Evolutionary conservation across 1,140 invertebrate genomes (phyloP).

Genomic region (Hestina assimilis): DNA sequence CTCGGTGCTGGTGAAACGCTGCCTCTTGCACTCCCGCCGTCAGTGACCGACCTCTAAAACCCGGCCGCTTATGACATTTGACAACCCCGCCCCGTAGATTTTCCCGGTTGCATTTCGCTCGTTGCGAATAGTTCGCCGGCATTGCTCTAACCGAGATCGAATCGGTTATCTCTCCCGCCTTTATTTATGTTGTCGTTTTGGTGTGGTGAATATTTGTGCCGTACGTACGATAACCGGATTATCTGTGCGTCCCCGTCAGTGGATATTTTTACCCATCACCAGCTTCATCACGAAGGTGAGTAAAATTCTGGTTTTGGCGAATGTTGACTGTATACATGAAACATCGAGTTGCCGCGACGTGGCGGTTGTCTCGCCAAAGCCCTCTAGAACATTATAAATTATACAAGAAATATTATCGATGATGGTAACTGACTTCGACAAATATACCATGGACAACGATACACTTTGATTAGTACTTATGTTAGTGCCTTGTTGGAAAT

Average conservation of each 20-base stretch:
- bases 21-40: conserved; percentile 33
- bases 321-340: conserved; percentile 35
- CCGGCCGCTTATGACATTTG: conserved; percentile 71
- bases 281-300: conserved; percentile 66
- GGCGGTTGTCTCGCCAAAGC: conserved; percentile 56
- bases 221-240: conserved; percentile 75
- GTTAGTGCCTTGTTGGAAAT: conserved; percentile 7
- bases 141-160: conserved; percentile 43
- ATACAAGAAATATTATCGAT: conserved; percentile 35
- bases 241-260: conserved; percentile 70
- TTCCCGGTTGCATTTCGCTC: conserved; percentile 65
- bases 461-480: conserved; percentile 4
- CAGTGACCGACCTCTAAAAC: conserved; percentile 68
- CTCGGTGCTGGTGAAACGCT: conserved; percentile 42
- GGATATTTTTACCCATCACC: conserved; percentile 69
- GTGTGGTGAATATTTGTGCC: conserved; percentile 77
- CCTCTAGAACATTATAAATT: conserved; percentile 42
- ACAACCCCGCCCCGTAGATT: conserved; percentile 75
- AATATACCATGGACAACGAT: too few species aligned
- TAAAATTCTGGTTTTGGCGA: conserved; percentile 53
- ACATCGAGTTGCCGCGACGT: conserved; percentile 57
- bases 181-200: conserved; percentile 77
- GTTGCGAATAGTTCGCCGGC: conserved; percentile 57
- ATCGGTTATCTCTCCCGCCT: conserved; percentile 57
- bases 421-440: too few species aligned